A percentile compares a stretch with the other conserved stretches of the same genome.
Conservation (phyloP, 2,888 invertebrate genomes). For the Sicus ferrugineus region DNA sequence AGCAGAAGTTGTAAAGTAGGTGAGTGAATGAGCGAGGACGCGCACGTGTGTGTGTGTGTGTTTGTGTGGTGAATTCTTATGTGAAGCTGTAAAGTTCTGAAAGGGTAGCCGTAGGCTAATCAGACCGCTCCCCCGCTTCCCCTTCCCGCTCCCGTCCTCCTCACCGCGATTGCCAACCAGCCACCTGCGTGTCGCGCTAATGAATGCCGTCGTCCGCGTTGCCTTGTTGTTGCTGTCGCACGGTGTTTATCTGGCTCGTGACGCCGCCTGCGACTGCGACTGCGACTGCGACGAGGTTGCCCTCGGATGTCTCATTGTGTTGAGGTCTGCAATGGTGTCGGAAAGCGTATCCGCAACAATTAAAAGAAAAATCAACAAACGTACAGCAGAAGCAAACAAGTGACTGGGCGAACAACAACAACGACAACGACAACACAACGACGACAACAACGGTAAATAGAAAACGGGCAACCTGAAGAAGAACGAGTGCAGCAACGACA, state of each 20-base stretch:
- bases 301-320: constrained; percentile 51
- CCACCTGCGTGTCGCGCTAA: constrained; percentile 20
- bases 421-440: constrained; percentile 11
- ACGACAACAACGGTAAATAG: constrained; percentile 12
- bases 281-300: too few species aligned
- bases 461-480: not conserved
- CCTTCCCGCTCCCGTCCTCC: not conserved
- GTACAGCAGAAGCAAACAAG: not conserved
- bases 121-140: not conserved
- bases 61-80: constrained; percentile 12
- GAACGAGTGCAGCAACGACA: not conserved
- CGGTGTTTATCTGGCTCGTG: constrained; percentile 38
- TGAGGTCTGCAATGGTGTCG: constrained; percentile 64
- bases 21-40: constrained; percentile 28
- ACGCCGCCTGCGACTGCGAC: constrained; percentile 47
- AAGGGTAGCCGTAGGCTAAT: not conserved
- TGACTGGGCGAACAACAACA: not conserved
- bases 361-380: constrained; percentile 62
- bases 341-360: constrained; percentile 64
- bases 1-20: constrained; percentile 48
- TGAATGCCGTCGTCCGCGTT: constrained; percentile 2
- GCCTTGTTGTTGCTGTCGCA: constrained; percentile 1
- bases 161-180: not conserved
- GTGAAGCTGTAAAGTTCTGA: not conserved
- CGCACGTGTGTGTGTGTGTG: constrained; percentile 23